Evolutionary conservation across 1,140 invertebrate genomes (phyloP).

Genomic region (Anagrus nilaparvatae): DNA sequence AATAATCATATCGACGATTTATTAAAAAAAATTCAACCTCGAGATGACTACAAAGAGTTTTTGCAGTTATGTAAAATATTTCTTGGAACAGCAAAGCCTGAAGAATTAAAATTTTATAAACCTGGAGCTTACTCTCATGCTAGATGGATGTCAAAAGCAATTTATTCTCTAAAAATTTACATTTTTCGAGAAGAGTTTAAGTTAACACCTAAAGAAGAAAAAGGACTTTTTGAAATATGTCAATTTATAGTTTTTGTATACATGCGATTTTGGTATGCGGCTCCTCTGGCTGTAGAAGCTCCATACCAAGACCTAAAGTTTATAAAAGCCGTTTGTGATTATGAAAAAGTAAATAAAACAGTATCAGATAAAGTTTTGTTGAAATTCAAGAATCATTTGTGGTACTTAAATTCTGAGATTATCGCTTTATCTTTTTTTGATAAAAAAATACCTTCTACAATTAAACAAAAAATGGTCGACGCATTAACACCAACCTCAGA

Average conservation of each 20-base stretch:
- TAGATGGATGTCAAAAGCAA: slow-evolving; percentile 20
- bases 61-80: slow-evolving; percentile 17
- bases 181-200: slow-evolving; percentile 16
- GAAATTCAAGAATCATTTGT: slow-evolving; percentile 20
- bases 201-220: slow-evolving; percentile 19
- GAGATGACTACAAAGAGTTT: slow-evolving; percentile 17
- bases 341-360: slow-evolving; percentile 13
- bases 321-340: slow-evolving; percentile 15
- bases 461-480: slow-evolving; percentile 15
- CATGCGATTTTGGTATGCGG: slow-evolving; percentile 21
- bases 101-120: slow-evolving; percentile 13
- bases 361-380: slow-evolving; percentile 13
- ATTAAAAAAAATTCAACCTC: slow-evolving; percentile 9
- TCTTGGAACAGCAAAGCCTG: slow-evolving; percentile 9
- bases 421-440: slow-evolving; percentile 16
- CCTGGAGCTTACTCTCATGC: slow-evolving; percentile 20
- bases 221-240: slow-evolving; percentile 18
- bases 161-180: slow-evolving; percentile 22
- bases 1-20: neutral
- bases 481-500: slow-evolving; percentile 1
- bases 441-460: slow-evolving; percentile 6
- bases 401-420: slow-evolving; percentile 18
- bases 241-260: slow-evolving; percentile 23
- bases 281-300: slow-evolving; percentile 13
- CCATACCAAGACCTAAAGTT: slow-evolving; percentile 20